These are phyloP conservation scores for Eubucco bourcierii DNA, from an alignment of 2,113 vertebrate species.

Conservation along the genomic window DNA sequence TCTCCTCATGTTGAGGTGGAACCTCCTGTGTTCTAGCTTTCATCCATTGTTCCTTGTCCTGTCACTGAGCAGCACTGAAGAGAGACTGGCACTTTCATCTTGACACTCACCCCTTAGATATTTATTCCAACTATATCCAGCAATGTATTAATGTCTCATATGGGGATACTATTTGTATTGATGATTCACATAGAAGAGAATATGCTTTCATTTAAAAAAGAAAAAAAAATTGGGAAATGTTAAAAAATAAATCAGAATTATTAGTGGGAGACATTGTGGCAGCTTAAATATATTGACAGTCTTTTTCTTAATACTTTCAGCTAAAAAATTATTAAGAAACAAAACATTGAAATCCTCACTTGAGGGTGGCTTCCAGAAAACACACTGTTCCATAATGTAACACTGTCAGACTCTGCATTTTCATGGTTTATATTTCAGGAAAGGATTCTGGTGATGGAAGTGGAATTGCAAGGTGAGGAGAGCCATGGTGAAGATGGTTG, in stretches of 20 bases:
- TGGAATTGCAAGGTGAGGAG: not conserved
- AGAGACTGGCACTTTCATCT: too few relatives aligned
- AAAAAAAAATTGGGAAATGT: not conserved
- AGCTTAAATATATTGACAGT: not conserved
- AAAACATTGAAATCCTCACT: not conserved
- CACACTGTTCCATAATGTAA: not conserved
- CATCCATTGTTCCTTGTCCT: too few relatives aligned
- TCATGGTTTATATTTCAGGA: not conserved
- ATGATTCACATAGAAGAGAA: not conserved
- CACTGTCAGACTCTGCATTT: rapidly evolving
- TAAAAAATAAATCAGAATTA: not conserved
- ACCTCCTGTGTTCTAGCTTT: too few relatives aligned
- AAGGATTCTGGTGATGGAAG: not conserved
- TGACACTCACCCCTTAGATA: too few relatives aligned
- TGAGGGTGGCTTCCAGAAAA: not conserved
- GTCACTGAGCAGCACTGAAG: too few relatives aligned
- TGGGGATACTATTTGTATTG: not conserved
- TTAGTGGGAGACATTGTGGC: not conserved
- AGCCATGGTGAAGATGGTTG: not conserved
- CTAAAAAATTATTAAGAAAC: not conserved
- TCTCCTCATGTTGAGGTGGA: too few relatives aligned
- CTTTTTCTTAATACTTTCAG: not conserved
- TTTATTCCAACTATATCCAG: too few relatives aligned
- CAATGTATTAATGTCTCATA: not conserved
- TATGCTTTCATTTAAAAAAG: not conserved